These are phyloP conservation scores for Gambusia yucatana DNA, from an alignment of 2,797 vertebrate genomes.

Conservation along the genomic window DNA sequence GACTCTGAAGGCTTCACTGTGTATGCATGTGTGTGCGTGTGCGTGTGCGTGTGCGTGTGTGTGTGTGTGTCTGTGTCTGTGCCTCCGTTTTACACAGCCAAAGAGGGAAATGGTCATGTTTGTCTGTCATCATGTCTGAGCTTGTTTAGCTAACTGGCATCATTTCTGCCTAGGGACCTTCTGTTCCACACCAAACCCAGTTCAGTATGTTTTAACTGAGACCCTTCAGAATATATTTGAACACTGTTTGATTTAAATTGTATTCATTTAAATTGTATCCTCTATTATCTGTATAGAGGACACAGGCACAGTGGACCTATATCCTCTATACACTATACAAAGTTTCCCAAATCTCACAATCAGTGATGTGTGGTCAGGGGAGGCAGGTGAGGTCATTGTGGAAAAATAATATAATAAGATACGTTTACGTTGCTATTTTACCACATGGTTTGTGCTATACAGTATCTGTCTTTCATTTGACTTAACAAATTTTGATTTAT, in stretches of 20 bases:
- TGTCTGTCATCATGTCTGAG: constrained; percentile 23
- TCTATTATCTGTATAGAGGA: too few relatives aligned
- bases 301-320: not conserved
- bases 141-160: constrained; percentile 31
- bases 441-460: too few relatives aligned
- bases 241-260: not conserved
- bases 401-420: too few relatives aligned
- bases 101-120: constrained; percentile 1
- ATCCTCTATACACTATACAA: not conserved
- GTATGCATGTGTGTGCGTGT: not conserved
- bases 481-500: too few relatives aligned
- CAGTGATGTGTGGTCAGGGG: not conserved
- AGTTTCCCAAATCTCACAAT: not conserved
- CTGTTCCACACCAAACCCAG: constrained; percentile 5
- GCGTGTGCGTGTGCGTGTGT: too few relatives aligned
- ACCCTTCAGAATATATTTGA: constrained; percentile 1
- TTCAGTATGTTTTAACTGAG: not conserved
- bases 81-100: not conserved
- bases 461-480: too few relatives aligned
- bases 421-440: too few relatives aligned
- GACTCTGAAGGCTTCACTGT: constrained; percentile 4
- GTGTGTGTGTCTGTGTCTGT: too few relatives aligned
- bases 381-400: too few relatives aligned
- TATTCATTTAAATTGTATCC: too few relatives aligned
- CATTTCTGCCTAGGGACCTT: constrained; percentile 1